Evolutionary conservation across 2,113 vertebrate genomes (phyloP), one percentile per base, ranked within the genome.

Genomic region (Condylura cristata): DNA sequence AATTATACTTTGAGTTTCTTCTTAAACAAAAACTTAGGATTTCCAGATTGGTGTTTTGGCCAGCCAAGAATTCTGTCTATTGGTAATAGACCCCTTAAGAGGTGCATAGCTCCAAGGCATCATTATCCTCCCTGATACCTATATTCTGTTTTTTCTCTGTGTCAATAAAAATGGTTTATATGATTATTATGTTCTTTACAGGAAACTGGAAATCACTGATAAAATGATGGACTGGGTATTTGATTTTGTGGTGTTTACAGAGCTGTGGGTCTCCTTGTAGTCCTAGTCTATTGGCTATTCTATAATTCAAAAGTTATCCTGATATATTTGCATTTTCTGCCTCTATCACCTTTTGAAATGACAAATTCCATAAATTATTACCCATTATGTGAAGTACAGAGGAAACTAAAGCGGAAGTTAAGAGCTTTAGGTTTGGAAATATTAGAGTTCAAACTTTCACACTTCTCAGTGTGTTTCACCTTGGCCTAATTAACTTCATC

Each of bases 401-500:
- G 48, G 28, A 63, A 44, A 68, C 53, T 56, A 58, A 8, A 9
- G 68, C 32, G 44, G 24, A 86, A 39, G 37, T 86, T 88, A 34
- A 76, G 46, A 72, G 41, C 53, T 56, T 82, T 86, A 51, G 39
- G 51, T 68, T 58, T 90, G 26, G 37, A 94, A 95, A 92, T 70
- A 30, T 16, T 90, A 26, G n/a, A 44, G 51, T 74, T 87, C n/a
- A 78, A 79, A 65, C 20, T 32, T 34, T 53, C 46, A 66, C 32
- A 60, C 13, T 14, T 7, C 74, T 7, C 74, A 44, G 44, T n/a
- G 58, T 88, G 58, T 51, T 81, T 94, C 12, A 80, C 24, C 86
- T 70, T 91, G 22, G 16, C 44, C 60, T 84, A 80, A 83, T 75
- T 81, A 74, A 51, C 18, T 90, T 88, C 30, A 89, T 1, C 75